phyloP scores from a whole-genome alignment of 2,113 vertebrate genomes.

The Prunella himalayana region DNA sequence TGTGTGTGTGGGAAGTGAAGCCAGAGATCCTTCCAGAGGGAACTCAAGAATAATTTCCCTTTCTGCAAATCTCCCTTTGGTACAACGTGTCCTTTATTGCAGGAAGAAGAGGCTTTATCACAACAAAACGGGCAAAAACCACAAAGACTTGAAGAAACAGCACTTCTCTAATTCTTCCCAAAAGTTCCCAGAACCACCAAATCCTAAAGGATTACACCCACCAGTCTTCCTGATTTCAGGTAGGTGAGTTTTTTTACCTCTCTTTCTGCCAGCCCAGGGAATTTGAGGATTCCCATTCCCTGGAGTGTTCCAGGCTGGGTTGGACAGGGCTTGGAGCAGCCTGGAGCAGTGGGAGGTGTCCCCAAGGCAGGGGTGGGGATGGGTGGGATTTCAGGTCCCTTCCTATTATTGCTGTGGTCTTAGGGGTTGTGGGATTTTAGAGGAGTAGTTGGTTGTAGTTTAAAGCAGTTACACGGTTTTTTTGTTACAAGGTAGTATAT shows the following conservation, averaged over 20 bases:
- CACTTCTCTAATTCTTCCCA: constrained; percentile 33
- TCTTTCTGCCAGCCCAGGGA: neutral
- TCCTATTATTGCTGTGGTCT: neutral
- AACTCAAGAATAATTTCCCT: neutral
- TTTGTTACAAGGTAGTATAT: neutral
- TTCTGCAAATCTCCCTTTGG: neutral
- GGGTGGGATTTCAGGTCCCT: neutral
- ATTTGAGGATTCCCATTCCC: neutral
- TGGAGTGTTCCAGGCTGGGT: neutral
- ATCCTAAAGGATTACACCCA: constrained; percentile 36
- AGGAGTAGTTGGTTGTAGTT: neutral
- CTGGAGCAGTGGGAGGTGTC: neutral
- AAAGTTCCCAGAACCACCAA: neutral
- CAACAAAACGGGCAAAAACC: neutral
- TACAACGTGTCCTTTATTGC: neutral
- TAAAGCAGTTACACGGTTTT: neutral
- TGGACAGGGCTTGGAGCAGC: neutral
- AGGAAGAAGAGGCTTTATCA: constrained; percentile 62
- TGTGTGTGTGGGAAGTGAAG: accelerated
- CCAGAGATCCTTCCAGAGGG: neutral
- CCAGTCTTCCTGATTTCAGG: constrained; percentile 42
- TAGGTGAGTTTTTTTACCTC: neutral
- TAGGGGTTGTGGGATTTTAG: neutral
- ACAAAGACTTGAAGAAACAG: constrained; percentile 16
- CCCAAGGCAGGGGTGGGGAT: neutral